Evolutionary conservation across 2,113 vertebrate species (phyloP), one percentile per base, ranked within the genome.

Genomic region (Macrotus californicus): DNA sequence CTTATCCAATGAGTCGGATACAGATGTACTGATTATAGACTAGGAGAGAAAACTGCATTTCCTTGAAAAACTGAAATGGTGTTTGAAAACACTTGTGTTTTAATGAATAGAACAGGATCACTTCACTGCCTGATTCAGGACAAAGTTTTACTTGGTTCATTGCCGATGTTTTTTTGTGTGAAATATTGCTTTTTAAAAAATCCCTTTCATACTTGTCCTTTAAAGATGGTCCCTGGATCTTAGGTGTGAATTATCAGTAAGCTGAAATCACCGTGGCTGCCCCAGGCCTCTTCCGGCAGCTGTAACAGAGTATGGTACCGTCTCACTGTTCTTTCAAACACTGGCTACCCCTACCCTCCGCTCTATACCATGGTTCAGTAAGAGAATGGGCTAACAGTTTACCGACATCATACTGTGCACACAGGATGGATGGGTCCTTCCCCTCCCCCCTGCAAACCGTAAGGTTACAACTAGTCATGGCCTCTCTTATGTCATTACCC

Each of bases 271-370:
- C 26, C 77, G 1, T 21, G 3, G n/a, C 41, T 66, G 24, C 16
- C 46, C 61, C 0, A 29, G 9, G 9, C 1, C 11, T 6, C 31
- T 34, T 31, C 22, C n/a, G 29, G 54, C 0, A 31, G 18, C 54
- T 91, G 3, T 48, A 31, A 80, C 0, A 87, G 59, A 67, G 56
- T 24, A 31, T 9, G 5, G 14, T 3, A 34, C 59, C 16, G n/a
- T 70, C 84, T 54, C 13, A 43, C 4, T 34, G 39, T 43, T 72
- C 10, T 76, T 56, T 46, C 14, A 69, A 31, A 70, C 5, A 70
- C 19, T 54, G 91, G 76, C 61, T 52, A 69, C 43, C 39, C 22
- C 43, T 48, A 50, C 8, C 14, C 7, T 73, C 19, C 4, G 69
- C 19, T 77, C 34, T 26, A 66, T 5, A 73, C 19, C 14, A 75